Base-by-base conservation (phyloP, 1,140 invertebrate genomes). In the Lerema accius region DNA sequence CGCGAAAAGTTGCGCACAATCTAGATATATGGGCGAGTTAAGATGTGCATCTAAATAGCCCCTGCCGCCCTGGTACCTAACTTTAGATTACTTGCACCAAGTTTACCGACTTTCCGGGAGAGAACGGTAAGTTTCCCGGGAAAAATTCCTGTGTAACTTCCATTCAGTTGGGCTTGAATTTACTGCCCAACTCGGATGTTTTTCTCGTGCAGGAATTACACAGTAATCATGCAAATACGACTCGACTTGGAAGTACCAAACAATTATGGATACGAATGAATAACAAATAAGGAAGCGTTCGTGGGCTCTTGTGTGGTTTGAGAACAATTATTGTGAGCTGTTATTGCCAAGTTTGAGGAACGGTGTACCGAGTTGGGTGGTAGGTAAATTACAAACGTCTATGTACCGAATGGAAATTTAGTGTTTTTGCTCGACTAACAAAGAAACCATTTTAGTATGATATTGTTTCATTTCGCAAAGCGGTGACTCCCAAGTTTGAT, bases 21-120 rank as follows among this genome's bases (percentile, higher is more conserved):
- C 80, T 86, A 89, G 86, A 89, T 88, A 86, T 89, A 89, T 84
- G 76, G 81, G 63, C 71, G 78, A 85, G 85, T 86, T 88, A 86
- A 89, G 86, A 89, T 89, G 85, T 84, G 80, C 86, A 88, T 89
- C 86, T 89, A 88, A 89, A 89, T 86, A 86, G 86, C 86, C 78
- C 78, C 76, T 76, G 85, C 81, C 77, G 72, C 76, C 78, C 73
- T 82, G 81, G 79, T 80, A 84, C 75, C 82, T 82, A 89, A 89
- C 84, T 89, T 88, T 89, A 89, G 86, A 89, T 89, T 89, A 89
- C 86, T 89, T 84, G 78, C 79, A 78, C 73, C 76, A 83, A 80
- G 70, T 87, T 83, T 76, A 74, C 76, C 73, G 77, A 84, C 74
- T 82, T 83, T 76, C 68, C 70, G 50, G 50, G 50, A 70, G 65